Base-by-base conservation (phyloP, 2,113 vertebrate species). In the Rallus limicola region DNA sequence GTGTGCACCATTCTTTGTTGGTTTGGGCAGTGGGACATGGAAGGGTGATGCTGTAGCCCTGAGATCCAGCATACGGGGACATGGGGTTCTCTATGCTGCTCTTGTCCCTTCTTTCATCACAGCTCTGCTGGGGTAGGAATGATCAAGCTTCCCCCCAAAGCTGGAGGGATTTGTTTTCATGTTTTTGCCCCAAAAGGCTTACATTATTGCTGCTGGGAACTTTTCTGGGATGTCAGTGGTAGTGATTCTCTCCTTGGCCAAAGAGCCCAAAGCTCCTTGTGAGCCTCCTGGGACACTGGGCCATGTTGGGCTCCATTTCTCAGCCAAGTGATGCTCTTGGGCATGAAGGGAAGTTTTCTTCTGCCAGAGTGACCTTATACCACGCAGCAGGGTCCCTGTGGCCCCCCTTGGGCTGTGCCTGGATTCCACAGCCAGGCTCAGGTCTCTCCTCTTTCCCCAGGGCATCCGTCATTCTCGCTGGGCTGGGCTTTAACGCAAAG, bases 381-480 rank as follows among this genome's bases (percentile, higher is more conserved):
- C 29, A 3, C 4, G 11, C 12, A 83, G 23, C 56, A 56, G 64
- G 59, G 52, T 70, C 46, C 50, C 11, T 12, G 20, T 48, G 48
- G 48, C 48, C 48, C 48, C 10, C 21, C 48, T 23, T 21, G 48
- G 48, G 48, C 21, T 23, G 48, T 48, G 48, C 48, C 48, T 38
- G 14, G 31, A 72, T 85, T 40, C 65, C 63, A n/a, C 42, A 53
- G 24, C 50, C 68, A 44, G 33, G 72, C 83, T 95, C 74, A 74
- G 15, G 64, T 77, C 26, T 81, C 82, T 92, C 70, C 40, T 56
- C 64, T 89, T 86, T 97, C 53, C 92, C 48, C 15, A 99, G 99
- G 97, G 99, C 99, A 0, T 99, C 99, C 0, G 98, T 99, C 94
- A 99, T 99, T 96, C 99, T 99, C 29, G 99, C 99, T 44, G 99